Base-by-base conservation (phyloP, 2,113 vertebrate genomes). In the Pan troglodytes region DNA sequence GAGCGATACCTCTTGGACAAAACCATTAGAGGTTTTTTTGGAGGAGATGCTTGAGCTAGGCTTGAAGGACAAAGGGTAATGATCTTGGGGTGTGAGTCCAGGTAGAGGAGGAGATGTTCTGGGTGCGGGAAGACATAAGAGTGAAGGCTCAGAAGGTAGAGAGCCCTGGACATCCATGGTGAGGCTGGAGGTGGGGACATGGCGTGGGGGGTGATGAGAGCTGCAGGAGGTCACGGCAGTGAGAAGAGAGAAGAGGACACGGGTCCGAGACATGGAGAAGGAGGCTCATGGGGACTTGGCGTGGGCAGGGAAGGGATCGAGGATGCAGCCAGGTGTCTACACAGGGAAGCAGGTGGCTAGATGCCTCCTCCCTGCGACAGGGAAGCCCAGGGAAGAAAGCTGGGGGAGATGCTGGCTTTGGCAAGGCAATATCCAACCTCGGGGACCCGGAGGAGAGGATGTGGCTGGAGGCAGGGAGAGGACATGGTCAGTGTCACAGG, bases 401-500 rank as follows among this genome's bases (percentile, higher is more conserved):
- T 32, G 22, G 9, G 6, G 64, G 43, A 10, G 6, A 11, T 61
- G 79, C 40, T 59, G 50, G 40, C 27, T n/a, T 93, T 1, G 23
- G 57, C 5, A 20, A 23, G 20, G 23, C 35, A 25, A 35, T 4
- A 20, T 38, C 32, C 72, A 70, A 12, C 48, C 32, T 35, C 16
- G 30, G 14, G 40, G 61, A 45, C n/a, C 14, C 38, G 27, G 87
- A 38, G 45, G 45, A n/a, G 23, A 48, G 40, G 25, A 68, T 8
- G 27, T 59, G 12, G 88, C 25, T 64, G 23, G 43, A 89, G 75
- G 45, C 4, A 67, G 22, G 43, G 75, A n/a, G 38, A 43, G n/a
- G 27, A 9, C 0, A 0, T 55, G 8, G 8, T 35, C 22, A 59
- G n/a, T 2, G 10, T 83, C 88, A 61, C 30, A 38, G 59, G 30